Conservation (phyloP, 2,888 invertebrate genomes). For the Globia sparganii region DNA sequence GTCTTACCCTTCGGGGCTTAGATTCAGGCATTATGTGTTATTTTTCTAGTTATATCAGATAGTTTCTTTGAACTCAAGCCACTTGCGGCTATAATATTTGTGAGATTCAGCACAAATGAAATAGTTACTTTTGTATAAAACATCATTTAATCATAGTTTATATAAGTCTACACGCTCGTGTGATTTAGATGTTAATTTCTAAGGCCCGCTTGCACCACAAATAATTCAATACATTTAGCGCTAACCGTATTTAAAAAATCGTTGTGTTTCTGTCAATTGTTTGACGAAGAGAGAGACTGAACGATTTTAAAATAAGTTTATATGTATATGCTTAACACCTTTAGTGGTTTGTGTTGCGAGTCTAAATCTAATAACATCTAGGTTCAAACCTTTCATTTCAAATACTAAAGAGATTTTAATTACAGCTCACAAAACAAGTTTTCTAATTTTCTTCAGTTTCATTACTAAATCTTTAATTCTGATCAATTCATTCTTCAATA, state of each 20-base stretch:
- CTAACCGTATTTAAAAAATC: neutral
- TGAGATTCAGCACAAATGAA: neutral
- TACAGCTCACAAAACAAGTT: slow-evolving; percentile 18
- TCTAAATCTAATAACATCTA: slow-evolving; percentile 6
- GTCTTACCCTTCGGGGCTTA: neutral
- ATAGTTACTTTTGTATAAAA: neutral
- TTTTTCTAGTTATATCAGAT: neutral
- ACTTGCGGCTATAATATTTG: neutral
- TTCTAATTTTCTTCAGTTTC: slow-evolving; percentile 9
- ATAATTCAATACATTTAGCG: neutral
- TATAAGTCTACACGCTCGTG: neutral
- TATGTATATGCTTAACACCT: too few relatives aligned
- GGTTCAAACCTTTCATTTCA: slow-evolving; percentile 1
- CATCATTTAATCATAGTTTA: too few relatives aligned
- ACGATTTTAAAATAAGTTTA: neutral
- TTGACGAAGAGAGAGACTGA: neutral
- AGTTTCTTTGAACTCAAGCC: neutral
- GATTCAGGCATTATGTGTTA: neutral
- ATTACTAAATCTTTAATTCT: slow-evolving; percentile 10
- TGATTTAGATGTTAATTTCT: neutral
- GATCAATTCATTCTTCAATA: slow-evolving; percentile 12
- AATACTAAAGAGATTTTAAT: slow-evolving; percentile 30
- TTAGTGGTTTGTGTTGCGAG: neutral
- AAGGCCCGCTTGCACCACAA: neutral
- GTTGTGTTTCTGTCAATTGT: neutral